A percentile compares a stretch with the other conserved stretches of the same genome.
These are phyloP conservation scores for Dendrolimus pini DNA, from an alignment of 2,888 invertebrate genomes.

Conservation along the genomic window DNA sequence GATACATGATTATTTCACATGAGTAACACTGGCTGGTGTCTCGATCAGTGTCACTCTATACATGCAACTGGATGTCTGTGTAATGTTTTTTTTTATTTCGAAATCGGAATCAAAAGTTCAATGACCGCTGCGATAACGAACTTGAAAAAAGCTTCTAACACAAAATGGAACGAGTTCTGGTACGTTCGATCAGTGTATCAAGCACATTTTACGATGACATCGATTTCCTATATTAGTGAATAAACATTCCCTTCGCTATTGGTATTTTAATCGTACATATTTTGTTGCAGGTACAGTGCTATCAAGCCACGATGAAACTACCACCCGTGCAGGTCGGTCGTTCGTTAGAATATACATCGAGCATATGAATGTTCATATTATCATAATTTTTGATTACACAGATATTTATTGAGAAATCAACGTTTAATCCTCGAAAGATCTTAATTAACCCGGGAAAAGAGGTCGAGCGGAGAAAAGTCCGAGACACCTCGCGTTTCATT, in stretches of 20 bases:
- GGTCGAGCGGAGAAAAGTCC: conserved; percentile 44
- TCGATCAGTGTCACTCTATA: conserved; percentile 14
- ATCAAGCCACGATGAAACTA: conserved; percentile 24
- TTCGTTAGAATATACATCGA: conserved; percentile 27
- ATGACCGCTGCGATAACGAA: conserved; percentile 35
- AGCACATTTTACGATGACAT: conserved; percentile 26
- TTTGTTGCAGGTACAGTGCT: conserved; percentile 46
- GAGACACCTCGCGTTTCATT: conserved; percentile 55
- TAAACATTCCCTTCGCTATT: conserved; percentile 15
- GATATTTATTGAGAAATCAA: conserved; percentile 29
- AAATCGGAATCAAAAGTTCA: conserved; percentile 28
- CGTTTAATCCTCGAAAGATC: conserved; percentile 43
- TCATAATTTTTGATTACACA: conserved; percentile 22
- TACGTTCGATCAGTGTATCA: conserved; percentile 22
- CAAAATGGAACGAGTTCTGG: conserved; percentile 35
- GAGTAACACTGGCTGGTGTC: conserved; percentile 15
- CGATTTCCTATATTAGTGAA: conserved; percentile 25
- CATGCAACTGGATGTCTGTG: conserved; percentile 4
- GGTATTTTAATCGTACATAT: conserved; percentile 24
- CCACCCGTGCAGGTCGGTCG: conserved; percentile 47
- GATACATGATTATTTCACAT: conserved; percentile 36
- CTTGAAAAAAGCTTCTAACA: conserved; percentile 23
- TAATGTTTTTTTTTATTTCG: conserved; percentile 26
- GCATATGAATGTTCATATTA: conserved; percentile 20
- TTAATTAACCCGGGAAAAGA: conserved; percentile 52